Base-by-base conservation (phyloP, 2,797 vertebrate genomes). In the Momotus momota region DNA sequence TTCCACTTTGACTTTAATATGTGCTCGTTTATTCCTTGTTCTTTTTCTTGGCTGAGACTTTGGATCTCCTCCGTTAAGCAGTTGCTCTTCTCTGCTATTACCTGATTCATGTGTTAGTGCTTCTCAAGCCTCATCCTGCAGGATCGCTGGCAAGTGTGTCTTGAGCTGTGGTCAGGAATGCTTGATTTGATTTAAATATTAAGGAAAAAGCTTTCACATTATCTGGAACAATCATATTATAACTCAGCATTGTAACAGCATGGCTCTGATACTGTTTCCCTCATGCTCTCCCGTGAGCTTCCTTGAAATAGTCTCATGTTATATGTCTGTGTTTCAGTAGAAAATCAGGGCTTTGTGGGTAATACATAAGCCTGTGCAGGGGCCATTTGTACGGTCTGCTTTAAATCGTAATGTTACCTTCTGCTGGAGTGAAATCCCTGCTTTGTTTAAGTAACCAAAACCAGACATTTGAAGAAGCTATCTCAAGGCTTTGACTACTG, bases 321-420 rank as follows among this genome's bases (percentile, higher is more conserved):
- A 2, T 4, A 3, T 1, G 2, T 19, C 11, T 58, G 1, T 20
- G 43, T 54, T 55, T 71, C n/a, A 40, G 1, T 1, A 12, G 82
- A 26, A 67, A 45, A 27, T 45, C 1, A 4, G 38, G n/a, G 20
- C 22, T 79, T 19, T 43, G 35, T 31, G 19, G 19, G 14, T n/a
- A 10, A n/a, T 6, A 14, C 4, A 6, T 12, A 45, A 64, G 13
- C 7, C 16, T 43, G 23, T n/a, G 45, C 73, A 49, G 41, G 61
- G 29, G 26, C 21, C 7, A 10, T 38, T 60, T 60, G 14, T 35
- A 6, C 22, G 21, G 52, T 14, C 51, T 55, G 1, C 9, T 67
- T 35, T 45, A 65, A 67, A 64, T 35, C 18, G 5, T 35, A 7
- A 23, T 0, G 0, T 41, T 31, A 2, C n/a, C 6, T 65, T 31